A percentile compares a stretch with the other conserved stretches of the same genome.
These are phyloP conservation scores for Latrodectus geometricus DNA, from an alignment of 1,140 invertebrate genomes.

Conservation along the genomic window DNA sequence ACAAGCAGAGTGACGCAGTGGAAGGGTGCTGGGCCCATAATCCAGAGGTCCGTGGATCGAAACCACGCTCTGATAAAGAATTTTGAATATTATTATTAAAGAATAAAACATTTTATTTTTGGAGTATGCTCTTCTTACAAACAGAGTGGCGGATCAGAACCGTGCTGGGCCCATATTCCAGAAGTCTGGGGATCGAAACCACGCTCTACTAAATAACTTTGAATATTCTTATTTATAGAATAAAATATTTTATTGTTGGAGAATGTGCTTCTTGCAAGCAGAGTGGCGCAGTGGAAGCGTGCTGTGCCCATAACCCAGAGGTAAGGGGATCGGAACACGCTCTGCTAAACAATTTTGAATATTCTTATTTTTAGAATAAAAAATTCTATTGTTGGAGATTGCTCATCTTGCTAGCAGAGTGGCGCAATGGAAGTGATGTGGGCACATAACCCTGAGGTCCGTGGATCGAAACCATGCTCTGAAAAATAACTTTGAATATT, in stretches of 20 bases:
- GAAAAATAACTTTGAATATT: no score
- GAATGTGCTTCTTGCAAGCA: conserved; percentile 85
- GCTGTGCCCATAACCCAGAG: conserved; percentile 98
- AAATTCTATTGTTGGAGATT: background rate
- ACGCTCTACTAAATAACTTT: no score
- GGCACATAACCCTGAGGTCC: background rate
- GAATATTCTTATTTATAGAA: no score
- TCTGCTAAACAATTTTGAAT: no score
- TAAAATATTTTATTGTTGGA: no score
- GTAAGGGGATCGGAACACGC: conserved; percentile 96
- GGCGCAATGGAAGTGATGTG: background rate
- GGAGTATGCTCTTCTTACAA: no score
- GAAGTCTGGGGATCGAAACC: conserved; percentile 96
- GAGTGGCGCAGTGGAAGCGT: conserved; percentile 98
- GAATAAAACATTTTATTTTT: background rate
- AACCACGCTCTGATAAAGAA: conserved; percentile 92
- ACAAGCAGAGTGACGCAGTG: conserved; percentile 84
- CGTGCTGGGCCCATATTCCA: conserved; percentile 98
- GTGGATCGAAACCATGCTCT: conserved; percentile 4
- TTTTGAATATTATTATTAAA: no score
- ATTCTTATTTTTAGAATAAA: no score
- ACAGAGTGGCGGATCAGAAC: no score
- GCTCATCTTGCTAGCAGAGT: background rate
- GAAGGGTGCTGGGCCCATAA: conserved; percentile 98
- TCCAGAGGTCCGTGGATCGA: conserved; percentile 97